Percentiles rank a stretch among this genome's conserved stretches.
Conservation (phyloP, 2,888 invertebrate species). For the Microplitis manilae region DNA sequence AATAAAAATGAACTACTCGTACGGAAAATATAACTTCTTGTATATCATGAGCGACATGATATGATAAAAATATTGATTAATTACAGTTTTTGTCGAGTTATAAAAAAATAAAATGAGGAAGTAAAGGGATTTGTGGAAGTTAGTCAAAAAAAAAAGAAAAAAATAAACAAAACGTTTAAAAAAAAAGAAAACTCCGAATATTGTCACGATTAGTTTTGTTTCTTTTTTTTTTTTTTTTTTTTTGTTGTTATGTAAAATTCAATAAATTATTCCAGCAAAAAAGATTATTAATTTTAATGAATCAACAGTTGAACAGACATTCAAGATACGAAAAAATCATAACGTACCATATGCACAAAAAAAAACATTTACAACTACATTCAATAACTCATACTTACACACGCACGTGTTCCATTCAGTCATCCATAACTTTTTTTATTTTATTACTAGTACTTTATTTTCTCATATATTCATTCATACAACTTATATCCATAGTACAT, state of each 20-base stretch:
- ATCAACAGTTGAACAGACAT: slow-evolving; percentile 64
- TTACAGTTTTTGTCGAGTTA: background rate
- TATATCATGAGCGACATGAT: slow-evolving; percentile 7
- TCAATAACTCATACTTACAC: slow-evolving; percentile 17
- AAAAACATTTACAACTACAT: slow-evolving; percentile 37
- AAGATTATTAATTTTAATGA: slow-evolving; percentile 63
- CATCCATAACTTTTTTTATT: slow-evolving; percentile 36
- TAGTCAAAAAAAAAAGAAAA: background rate
- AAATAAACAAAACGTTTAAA: background rate
- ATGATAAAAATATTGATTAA: slow-evolving; percentile 4
- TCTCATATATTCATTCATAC: slow-evolving; percentile 41
- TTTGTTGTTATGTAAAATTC: slow-evolving; percentile 42
- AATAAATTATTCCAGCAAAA: slow-evolving; percentile 61
- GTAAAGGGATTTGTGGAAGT: background rate
- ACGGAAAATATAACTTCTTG: no score
- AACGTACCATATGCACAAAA: slow-evolving; percentile 48
- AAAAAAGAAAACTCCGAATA: background rate
- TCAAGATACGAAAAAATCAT: slow-evolving; percentile 54
- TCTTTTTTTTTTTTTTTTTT: slow-evolving; percentile 20
- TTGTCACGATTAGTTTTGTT: background rate
- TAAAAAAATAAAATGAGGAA: background rate
- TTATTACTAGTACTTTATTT: slow-evolving; percentile 38
- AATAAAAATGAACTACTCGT: background rate
- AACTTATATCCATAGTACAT: slow-evolving; percentile 11
- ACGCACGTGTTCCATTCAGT: slow-evolving; percentile 26